phyloP scores from a whole-genome alignment of 2,888 invertebrate species.

The Anorthoa munda region DNA sequence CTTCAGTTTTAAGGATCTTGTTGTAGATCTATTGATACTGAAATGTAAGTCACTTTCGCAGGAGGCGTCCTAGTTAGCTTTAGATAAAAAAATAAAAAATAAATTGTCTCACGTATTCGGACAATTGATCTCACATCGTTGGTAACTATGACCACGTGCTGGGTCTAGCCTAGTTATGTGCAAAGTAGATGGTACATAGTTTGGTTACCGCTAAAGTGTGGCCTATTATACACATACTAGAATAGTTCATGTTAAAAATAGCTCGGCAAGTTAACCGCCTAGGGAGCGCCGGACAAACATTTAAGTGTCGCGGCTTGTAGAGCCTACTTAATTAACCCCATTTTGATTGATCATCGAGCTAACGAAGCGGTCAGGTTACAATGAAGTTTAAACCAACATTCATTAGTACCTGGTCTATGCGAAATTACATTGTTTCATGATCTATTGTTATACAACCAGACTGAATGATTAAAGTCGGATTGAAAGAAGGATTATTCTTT shows the following conservation, averaged over 20 bases:
- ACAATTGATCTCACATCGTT: too few relatives aligned
- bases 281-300: neutral
- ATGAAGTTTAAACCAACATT: slow-evolving; percentile 21
- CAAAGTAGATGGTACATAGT: too few relatives aligned
- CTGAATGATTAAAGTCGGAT: slow-evolving; percentile 39
- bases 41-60: too few relatives aligned
- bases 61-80: too few relatives aligned
- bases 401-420: slow-evolving; percentile 36
- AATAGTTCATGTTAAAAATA: slow-evolving; percentile 1
- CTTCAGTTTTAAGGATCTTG: neutral
- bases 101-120: too few relatives aligned
- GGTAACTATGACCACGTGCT: too few relatives aligned
- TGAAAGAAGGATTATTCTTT: slow-evolving; percentile 59
- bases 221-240: too few relatives aligned
- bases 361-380: slow-evolving; percentile 31
- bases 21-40: neutral
- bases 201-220: too few relatives aligned
- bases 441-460: slow-evolving; percentile 44
- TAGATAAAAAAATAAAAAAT: too few relatives aligned
- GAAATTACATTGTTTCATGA: slow-evolving; percentile 39
- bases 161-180: too few relatives aligned
- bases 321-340: slow-evolving; percentile 5
- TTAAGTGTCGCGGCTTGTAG: neutral
- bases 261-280: neutral
- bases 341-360: slow-evolving; percentile 23